phyloP scores from a whole-genome alignment of 2,113 vertebrate genomes.

The Cervus canadensis region DNA sequence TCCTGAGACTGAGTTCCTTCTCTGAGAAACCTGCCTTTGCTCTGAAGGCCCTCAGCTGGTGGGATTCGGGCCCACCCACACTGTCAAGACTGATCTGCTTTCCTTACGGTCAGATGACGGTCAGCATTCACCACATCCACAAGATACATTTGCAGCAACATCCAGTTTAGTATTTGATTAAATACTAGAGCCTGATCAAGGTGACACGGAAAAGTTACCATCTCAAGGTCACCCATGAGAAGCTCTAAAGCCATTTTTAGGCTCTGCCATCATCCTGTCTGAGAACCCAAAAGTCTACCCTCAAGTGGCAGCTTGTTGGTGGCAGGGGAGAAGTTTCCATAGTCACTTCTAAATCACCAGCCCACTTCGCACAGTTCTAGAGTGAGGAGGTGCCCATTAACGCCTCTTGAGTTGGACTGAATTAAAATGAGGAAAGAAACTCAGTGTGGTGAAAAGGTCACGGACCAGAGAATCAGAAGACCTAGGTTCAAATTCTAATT shows the following conservation, averaged over 20 bases:
- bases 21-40: neutral
- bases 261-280: neutral
- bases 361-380: neutral
- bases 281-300: neutral
- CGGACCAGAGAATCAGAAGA: neutral
- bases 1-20: neutral
- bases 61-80: neutral
- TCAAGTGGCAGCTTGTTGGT: neutral
- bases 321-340: neutral
- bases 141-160: neutral
- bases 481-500: neutral
- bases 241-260: neutral
- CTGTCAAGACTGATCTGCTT: neutral
- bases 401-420: neutral
- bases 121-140: neutral
- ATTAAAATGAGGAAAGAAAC: neutral
- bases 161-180: neutral
- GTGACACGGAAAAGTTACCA: neutral
- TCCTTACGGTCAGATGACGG: neutral
- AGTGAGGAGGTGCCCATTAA: neutral
- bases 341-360: neutral
- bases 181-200: neutral
- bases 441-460: neutral
- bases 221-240: neutral
- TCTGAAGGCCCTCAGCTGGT: neutral